A percentile compares a stretch with the other conserved stretches of the same genome.
Evolutionary conservation across 2,888 invertebrate species (phyloP).

Genomic region (Scaptomyza tumidula): DNA sequence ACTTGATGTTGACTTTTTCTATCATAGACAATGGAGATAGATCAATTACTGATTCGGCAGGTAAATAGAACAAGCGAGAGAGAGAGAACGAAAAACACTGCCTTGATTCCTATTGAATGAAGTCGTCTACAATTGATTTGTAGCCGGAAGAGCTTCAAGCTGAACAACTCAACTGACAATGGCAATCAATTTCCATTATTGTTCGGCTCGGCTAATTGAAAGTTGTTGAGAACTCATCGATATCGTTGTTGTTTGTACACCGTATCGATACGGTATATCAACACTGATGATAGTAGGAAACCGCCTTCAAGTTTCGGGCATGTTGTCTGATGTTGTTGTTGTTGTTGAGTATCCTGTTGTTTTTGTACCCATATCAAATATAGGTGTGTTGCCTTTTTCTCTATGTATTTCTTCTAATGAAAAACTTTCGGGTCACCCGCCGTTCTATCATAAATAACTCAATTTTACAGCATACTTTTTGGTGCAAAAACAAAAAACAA

Average conservation of each 20-base stretch:
- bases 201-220: slow-evolving; percentile 65
- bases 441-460: slow-evolving; percentile 73
- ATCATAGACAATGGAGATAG: slow-evolving; percentile 16
- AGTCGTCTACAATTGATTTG: slow-evolving; percentile 67
- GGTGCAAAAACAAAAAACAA: slow-evolving; percentile 14
- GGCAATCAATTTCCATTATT: slow-evolving; percentile 77
- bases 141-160: slow-evolving; percentile 43
- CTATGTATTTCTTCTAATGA: slow-evolving; percentile 28
- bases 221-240: slow-evolving; percentile 53
- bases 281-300: slow-evolving; percentile 28
- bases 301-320: slow-evolving; percentile 7
- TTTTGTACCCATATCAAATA: slow-evolving; percentile 49
- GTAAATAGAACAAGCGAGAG: slow-evolving; percentile 26
- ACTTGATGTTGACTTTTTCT: slow-evolving; percentile 42
- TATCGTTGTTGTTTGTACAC: not conserved
- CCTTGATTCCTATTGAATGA: slow-evolving; percentile 1
- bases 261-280: slow-evolving; percentile 8
- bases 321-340: slow-evolving; percentile 2
- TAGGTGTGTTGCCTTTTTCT: slow-evolving; percentile 21
- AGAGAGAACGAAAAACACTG: not conserved
- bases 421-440: slow-evolving; percentile 43
- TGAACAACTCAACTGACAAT: slow-evolving; percentile 62
- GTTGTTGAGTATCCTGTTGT: slow-evolving; percentile 42
- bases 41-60: slow-evolving; percentile 44
- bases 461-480: slow-evolving; percentile 60